Percentiles rank a stretch among this genome's conserved stretches.
phyloP scores from a whole-genome alignment of 2,888 invertebrate species.

The Agrenia bidenticulata region DNA sequence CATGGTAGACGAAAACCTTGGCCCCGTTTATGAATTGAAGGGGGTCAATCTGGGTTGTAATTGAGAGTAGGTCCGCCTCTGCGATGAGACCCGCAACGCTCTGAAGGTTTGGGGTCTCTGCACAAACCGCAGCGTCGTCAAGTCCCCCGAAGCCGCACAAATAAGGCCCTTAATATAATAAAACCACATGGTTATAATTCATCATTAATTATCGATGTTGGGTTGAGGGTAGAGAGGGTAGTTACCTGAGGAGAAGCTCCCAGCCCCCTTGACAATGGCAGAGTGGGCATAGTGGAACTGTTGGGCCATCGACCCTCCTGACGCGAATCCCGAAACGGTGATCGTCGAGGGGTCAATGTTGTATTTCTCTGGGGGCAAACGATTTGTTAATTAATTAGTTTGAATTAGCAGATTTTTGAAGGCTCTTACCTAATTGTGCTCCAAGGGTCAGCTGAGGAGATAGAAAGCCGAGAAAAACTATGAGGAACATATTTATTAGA shows the following conservation, averaged over 20 bases:
- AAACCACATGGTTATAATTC: not conserved
- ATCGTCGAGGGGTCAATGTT: conserved; percentile 54
- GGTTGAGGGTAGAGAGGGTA: no score
- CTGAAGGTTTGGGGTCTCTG: conserved; percentile 41
- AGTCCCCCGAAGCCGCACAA: conserved; percentile 50
- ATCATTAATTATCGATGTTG: not conserved
- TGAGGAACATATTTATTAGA: no score
- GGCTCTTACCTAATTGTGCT: no score
- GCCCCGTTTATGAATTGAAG: conserved; percentile 53
- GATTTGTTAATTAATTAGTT: no score
- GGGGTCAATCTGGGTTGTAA: conserved; percentile 54
- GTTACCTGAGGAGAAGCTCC: conserved; percentile 55
- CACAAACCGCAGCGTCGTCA: conserved; percentile 44
- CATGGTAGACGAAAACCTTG: conserved; percentile 55
- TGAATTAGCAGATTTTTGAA: no score
- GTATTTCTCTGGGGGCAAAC: conserved; percentile 25
- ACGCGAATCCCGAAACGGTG: conserved; percentile 56
- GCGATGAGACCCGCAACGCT: conserved; percentile 44
- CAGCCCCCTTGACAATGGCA: conserved; percentile 54
- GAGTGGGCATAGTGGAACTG: conserved; percentile 57
- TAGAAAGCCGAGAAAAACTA: no score
- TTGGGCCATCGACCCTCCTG: conserved; percentile 56
- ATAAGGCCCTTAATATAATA: conserved; percentile 45
- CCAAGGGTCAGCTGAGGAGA: no score
- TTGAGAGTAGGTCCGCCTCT: conserved; percentile 41